These are phyloP conservation scores for Callyntrura sp. DNA, from an alignment of 2,888 invertebrate species.

Conservation along the genomic window DNA sequence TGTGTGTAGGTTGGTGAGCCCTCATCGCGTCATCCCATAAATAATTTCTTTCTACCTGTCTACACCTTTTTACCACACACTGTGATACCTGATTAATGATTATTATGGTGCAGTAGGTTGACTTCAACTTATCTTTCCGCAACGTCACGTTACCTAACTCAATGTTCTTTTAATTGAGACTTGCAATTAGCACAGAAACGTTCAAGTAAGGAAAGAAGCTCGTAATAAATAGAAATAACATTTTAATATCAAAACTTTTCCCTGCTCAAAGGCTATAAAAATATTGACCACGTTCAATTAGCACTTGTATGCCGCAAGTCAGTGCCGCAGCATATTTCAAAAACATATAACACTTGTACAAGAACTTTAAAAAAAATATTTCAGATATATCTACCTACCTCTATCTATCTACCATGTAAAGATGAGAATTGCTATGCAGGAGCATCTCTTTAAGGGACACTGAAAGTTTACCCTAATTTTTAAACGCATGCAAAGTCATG, in stretches of 20 bases:
- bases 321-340: neutral
- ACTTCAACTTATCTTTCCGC: neutral
- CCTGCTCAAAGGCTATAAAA: conserved; percentile 20
- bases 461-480: conserved; percentile 66
- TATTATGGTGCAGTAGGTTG: neutral
- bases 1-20: conserved; percentile 52
- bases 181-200: conserved; percentile 26
- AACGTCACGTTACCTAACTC: conserved; percentile 21
- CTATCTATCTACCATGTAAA: neutral
- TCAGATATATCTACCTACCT: neutral
- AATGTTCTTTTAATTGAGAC: conserved; percentile 37
- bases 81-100: conserved; percentile 48
- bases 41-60: conserved; percentile 60
- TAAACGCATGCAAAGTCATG: conserved; percentile 71
- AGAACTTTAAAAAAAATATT: neutral
- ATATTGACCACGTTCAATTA: conserved; percentile 37
- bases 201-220: no score
- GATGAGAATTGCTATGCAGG: neutral
- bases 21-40: conserved; percentile 46
- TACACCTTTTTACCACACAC: conserved; percentile 60
- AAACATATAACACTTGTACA: neutral
- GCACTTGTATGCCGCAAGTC: neutral
- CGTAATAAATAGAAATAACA: neutral
- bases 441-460: neutral
- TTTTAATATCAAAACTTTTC: neutral